A percentile compares a stretch with the other conserved stretches of the same genome.
Conservation (phyloP, 92 coral and sea anemone genomes). For the Porites cylindrica region DNA sequence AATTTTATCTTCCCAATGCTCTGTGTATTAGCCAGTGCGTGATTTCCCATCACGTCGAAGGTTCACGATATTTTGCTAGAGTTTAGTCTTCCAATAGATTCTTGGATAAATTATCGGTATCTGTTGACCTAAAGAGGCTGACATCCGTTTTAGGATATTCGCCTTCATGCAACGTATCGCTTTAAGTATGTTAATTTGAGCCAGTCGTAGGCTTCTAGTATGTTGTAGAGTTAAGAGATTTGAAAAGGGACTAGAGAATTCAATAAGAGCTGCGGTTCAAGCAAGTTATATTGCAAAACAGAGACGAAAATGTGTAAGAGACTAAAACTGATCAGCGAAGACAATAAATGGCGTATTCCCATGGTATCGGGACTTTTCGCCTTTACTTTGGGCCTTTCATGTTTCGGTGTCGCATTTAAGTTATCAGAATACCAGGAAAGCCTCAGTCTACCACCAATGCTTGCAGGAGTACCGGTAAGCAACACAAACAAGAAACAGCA, state of each 20-base stretch:
- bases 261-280: neutral
- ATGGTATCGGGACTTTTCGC: constrained; percentile 29
- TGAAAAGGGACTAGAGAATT: neutral
- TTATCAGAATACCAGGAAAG: constrained; percentile 66
- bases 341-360: constrained; percentile 32
- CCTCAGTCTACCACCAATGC: constrained; percentile 59
- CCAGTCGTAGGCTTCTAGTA: neutral
- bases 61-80: neutral
- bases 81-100: neutral
- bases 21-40: too few species aligned
- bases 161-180: neutral
- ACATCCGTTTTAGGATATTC: constrained; percentile 2
- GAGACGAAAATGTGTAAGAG: constrained; percentile 7
- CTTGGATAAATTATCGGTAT: neutral
- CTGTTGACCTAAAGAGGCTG: neutral
- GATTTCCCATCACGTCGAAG: too few species aligned
- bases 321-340: neutral
- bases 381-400: constrained; percentile 50
- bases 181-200: neutral
- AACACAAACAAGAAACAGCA: neutral
- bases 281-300: too few species aligned
- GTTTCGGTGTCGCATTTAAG: constrained; percentile 72
- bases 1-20: too few species aligned
- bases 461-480: constrained; percentile 76
- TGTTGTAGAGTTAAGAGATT: neutral